A percentile compares a stretch with the other conserved stretches of the same genome.
Evolutionary conservation across 1,140 invertebrate species (phyloP).

Genomic region (Drosophila dunni): DNA sequence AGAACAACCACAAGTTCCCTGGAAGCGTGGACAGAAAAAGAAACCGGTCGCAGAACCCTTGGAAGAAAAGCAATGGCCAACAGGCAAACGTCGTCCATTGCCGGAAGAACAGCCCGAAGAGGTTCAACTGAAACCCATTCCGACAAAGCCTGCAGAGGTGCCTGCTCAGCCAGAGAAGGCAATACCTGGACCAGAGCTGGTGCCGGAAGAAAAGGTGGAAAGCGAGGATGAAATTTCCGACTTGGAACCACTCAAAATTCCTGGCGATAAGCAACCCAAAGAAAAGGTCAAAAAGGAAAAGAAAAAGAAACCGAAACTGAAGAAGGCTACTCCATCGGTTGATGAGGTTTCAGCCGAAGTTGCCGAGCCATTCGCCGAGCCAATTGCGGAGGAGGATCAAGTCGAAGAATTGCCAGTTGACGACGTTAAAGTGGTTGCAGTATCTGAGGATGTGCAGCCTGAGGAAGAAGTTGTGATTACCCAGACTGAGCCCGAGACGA

Average conservation of each 20-base stretch:
- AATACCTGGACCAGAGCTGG: constrained; percentile 73
- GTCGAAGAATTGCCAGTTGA: constrained; percentile 76
- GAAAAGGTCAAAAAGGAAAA: constrained; percentile 79
- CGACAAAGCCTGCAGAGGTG: constrained; percentile 73
- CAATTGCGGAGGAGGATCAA: constrained; percentile 84
- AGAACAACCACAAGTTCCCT: constrained; percentile 75
- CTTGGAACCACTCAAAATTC: constrained; percentile 66
- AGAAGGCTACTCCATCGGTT: constrained; percentile 75
- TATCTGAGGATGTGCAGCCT: constrained; percentile 73
- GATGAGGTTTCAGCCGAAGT: constrained; percentile 80
- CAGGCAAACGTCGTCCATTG: constrained; percentile 80
- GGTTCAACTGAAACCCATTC: constrained; percentile 85
- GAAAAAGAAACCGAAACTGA: constrained; percentile 80
- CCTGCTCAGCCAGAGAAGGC: constrained; percentile 68
- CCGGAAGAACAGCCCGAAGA: constrained; percentile 85
- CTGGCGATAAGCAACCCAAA: constrained; percentile 60
- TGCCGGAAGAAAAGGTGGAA: constrained; percentile 65
- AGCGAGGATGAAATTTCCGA: constrained; percentile 66
- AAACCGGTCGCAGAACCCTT: constrained; percentile 81
- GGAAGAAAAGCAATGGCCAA: constrained; percentile 85
- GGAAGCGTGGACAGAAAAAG: constrained; percentile 81
- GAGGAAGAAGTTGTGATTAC: constrained; percentile 70
- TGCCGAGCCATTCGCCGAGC: constrained; percentile 74
- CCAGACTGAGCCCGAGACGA: constrained; percentile 63
- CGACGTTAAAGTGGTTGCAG: constrained; percentile 71